A percentile compares a stretch with the other conserved stretches of the same genome.
Conservation (phyloP, 2,797 vertebrate genomes). For the Protonibea diacanthus region DNA sequence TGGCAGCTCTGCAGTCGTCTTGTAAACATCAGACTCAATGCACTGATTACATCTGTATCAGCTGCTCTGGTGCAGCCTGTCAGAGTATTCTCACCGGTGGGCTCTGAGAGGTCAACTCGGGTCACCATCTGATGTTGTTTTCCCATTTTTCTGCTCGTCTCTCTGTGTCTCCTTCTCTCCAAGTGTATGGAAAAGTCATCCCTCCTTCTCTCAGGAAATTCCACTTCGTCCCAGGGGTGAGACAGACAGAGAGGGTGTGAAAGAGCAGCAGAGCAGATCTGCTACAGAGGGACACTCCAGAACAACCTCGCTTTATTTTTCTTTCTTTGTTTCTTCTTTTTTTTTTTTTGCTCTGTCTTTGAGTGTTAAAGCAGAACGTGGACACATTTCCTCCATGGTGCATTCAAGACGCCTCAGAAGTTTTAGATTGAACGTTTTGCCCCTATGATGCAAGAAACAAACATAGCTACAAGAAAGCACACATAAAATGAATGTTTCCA, state of each 20-base stretch:
- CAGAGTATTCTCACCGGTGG: conserved; percentile 23
- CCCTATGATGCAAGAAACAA: neutral
- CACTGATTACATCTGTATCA: conserved; percentile 38
- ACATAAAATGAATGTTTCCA: neutral
- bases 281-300: conserved; percentile 27
- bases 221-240: conserved; percentile 61
- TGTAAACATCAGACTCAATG: conserved; percentile 25
- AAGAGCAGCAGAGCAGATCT: conserved; percentile 40
- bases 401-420: neutral
- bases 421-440: neutral
- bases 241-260: conserved; percentile 43
- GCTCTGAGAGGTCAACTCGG: conserved; percentile 39
- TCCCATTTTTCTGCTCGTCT: conserved; percentile 11
- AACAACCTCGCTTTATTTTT: no score
- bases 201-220: conserved; percentile 75
- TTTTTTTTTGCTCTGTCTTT: neutral
- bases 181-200: conserved; percentile 70
- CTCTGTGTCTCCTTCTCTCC: conserved; percentile 6
- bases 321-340: neutral
- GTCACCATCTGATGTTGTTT: conserved; percentile 59
- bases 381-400: neutral
- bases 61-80: conserved; percentile 41
- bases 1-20: conserved; percentile 10
- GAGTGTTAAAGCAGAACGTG: neutral
- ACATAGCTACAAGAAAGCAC: neutral